Evolutionary conservation across 64 coral and sea anemone genomes (phyloP).

Genomic region (Astreopora myriophthalma): DNA sequence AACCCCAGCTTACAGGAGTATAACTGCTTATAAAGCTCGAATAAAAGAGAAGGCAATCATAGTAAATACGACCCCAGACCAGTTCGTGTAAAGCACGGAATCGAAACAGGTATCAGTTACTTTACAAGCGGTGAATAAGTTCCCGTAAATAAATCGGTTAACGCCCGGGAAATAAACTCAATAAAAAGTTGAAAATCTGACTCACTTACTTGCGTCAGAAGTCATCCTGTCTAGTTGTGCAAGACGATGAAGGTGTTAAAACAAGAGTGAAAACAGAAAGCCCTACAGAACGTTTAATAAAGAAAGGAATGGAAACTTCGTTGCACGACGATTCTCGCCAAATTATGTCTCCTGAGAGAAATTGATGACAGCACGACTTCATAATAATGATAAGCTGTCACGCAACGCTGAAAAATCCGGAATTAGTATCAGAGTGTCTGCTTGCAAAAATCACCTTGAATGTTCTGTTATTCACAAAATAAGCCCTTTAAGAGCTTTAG

Average conservation of each 20-base stretch:
- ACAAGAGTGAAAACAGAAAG: not conserved
- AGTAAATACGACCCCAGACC: not conserved
- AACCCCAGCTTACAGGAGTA: too few species aligned
- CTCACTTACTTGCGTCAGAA: slow-evolving; percentile 6
- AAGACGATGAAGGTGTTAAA: not conserved
- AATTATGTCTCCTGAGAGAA: not conserved
- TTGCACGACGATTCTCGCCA: not conserved
- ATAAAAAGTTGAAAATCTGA: not conserved
- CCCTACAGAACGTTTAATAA: not conserved
- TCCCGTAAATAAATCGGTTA: not conserved
- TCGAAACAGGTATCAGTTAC: not conserved
- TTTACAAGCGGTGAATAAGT: not conserved
- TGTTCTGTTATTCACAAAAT: not conserved
- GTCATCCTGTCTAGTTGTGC: not conserved
- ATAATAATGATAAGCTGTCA: not conserved
- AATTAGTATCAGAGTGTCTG: not conserved
- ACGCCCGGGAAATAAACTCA: not conserved
- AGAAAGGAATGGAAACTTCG: slow-evolving; percentile 2
- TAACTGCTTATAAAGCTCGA: too few species aligned
- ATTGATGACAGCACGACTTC: slow-evolving; percentile 13
- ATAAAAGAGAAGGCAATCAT: not conserved
- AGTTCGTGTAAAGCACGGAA: not conserved
- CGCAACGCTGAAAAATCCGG: not conserved
- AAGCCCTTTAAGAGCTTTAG: not conserved
- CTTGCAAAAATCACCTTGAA: not conserved